A percentile compares a stretch with the other conserved stretches of the same genome.
Conservation (phyloP, 2,113 vertebrate species). For the Aegotheles bennettii region DNA sequence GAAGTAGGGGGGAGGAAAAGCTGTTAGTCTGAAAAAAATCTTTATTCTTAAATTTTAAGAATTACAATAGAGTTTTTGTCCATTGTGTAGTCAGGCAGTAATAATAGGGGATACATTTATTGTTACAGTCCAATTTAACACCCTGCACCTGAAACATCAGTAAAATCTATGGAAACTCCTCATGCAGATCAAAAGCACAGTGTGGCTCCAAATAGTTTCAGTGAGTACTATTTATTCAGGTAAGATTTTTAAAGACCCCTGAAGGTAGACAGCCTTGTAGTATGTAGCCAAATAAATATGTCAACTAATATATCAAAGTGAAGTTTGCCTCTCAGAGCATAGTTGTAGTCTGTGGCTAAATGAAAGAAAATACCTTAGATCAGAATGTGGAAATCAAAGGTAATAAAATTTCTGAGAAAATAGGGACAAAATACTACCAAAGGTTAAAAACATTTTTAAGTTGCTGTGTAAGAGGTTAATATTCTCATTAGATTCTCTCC, state of each 20-base stretch:
- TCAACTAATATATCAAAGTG: not conserved
- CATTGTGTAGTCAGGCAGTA: not conserved
- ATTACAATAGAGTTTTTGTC: not conserved
- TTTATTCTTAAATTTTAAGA: not conserved
- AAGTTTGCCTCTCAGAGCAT: not conserved
- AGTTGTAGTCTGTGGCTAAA: not conserved
- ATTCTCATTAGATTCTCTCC: not conserved
- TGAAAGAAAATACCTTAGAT: not conserved
- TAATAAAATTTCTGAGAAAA: slow-evolving; percentile 4
- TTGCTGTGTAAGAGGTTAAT: not conserved
- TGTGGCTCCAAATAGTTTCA: slow-evolving; percentile 7
- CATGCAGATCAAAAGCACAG: not conserved
- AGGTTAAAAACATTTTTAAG: not conserved
- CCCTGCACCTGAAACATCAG: not conserved
- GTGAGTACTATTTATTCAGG: not conserved
- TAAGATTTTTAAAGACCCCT: not conserved
- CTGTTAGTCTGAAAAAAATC: not conserved
- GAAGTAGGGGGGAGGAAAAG: not conserved
- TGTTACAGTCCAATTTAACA: not conserved
- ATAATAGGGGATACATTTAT: not conserved
- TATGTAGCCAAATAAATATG: not conserved
- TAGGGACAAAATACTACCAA: not conserved
- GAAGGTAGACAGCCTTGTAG: not conserved
- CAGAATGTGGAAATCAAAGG: not conserved
- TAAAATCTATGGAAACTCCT: not conserved